Evolutionary conservation across 2,113 vertebrate species (phyloP).

Genomic region (Macaca fascicularis): DNA sequence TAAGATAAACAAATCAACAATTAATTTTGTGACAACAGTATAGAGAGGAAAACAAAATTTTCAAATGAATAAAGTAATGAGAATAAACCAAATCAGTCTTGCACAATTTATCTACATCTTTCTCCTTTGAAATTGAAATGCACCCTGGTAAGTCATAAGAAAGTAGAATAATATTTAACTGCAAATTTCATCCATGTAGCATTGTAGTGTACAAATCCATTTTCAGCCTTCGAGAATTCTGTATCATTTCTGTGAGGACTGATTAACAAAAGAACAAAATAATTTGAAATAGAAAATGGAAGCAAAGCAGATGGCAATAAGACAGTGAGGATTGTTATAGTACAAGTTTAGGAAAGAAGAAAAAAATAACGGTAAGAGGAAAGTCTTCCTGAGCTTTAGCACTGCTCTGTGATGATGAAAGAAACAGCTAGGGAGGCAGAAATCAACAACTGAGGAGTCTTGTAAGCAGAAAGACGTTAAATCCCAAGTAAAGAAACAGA

Average conservation of each 20-base stretch:
- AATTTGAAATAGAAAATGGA: conserved; percentile 4
- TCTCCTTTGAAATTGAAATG: background rate
- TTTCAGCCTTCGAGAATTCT: conserved; percentile 2
- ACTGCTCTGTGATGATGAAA: background rate
- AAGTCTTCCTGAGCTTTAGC: background rate
- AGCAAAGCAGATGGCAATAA: background rate
- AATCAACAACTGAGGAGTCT: background rate
- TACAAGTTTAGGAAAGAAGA: background rate
- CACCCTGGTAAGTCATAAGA: background rate
- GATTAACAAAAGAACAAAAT: conserved; percentile 13
- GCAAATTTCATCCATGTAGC: background rate
- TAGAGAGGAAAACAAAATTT: conserved; percentile 37
- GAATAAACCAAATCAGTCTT: background rate
- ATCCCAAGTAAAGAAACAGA: background rate
- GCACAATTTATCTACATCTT: background rate
- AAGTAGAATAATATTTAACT: background rate
- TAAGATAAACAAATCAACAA: conserved; percentile 25
- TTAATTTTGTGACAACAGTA: conserved; percentile 40
- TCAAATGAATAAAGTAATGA: background rate
- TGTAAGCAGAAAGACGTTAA: background rate
- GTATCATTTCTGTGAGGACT: background rate
- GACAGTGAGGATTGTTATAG: background rate
- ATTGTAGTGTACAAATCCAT: background rate
- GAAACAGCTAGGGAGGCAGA: background rate
- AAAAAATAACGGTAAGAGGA: background rate